A percentile compares a stretch with the other conserved stretches of the same genome.
phyloP scores from a whole-genome alignment of 2,113 vertebrate genomes.

The Polypterus senegalus region DNA sequence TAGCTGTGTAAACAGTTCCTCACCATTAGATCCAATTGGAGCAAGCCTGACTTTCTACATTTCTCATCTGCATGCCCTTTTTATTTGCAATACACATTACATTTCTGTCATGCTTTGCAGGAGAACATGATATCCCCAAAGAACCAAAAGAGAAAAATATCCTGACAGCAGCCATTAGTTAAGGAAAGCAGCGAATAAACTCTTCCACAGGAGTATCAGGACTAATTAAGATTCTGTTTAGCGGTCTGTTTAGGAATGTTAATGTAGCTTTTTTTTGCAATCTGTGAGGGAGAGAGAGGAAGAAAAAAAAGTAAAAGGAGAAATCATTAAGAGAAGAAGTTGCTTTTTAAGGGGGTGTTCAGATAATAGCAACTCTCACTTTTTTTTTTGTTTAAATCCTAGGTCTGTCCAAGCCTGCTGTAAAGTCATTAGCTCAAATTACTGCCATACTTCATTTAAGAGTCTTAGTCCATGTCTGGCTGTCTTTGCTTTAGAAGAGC shows the following conservation, averaged over 20 bases:
- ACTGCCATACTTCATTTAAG: slow-evolving; percentile 49
- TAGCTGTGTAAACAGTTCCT: slow-evolving; percentile 33
- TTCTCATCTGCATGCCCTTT: slow-evolving; percentile 30
- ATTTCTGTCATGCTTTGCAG: slow-evolving; percentile 48
- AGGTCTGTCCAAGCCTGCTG: slow-evolving; percentile 54
- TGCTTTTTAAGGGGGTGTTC: slow-evolving; percentile 57
- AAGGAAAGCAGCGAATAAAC: slow-evolving; percentile 46
- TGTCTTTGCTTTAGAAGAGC: slow-evolving; percentile 41
- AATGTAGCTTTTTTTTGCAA: slow-evolving; percentile 50
- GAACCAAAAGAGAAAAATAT: slow-evolving; percentile 39
- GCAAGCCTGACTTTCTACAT: slow-evolving; percentile 32
- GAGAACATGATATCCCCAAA: slow-evolving; percentile 46
- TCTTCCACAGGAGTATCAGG: slow-evolving; percentile 53
- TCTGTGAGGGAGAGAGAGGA: slow-evolving; percentile 37
- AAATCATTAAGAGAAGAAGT: slow-evolving; percentile 7
- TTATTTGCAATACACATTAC: slow-evolving; percentile 31
- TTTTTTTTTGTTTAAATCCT: slow-evolving; percentile 36
- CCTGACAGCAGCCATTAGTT: slow-evolving; percentile 51
- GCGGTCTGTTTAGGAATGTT: slow-evolving; percentile 57
- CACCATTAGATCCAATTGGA: slow-evolving; percentile 49
- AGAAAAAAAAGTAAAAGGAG: slow-evolving; percentile 23
- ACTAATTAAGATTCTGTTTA: slow-evolving; percentile 71
- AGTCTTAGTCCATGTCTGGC: slow-evolving; percentile 38
- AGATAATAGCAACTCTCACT: slow-evolving; percentile 61
- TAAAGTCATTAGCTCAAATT: slow-evolving; percentile 70